Percentiles rank a stretch among this genome's conserved stretches.
phyloP scores from a whole-genome alignment of 2,797 vertebrate species.

The Spondyliosoma cantharus region DNA sequence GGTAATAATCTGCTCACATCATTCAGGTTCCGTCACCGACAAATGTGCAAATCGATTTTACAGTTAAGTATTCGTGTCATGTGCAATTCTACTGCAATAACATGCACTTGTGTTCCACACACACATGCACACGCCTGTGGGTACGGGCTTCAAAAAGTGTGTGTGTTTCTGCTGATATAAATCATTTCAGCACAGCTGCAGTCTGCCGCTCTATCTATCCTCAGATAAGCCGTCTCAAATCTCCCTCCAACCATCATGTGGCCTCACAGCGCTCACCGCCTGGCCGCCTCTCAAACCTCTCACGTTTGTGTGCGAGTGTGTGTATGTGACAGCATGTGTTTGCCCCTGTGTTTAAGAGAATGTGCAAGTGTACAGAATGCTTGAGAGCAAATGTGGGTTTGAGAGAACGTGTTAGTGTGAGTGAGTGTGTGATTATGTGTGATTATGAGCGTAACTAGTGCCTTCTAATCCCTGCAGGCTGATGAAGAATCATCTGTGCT shows the following conservation, averaged over 20 bases:
- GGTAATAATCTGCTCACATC: constrained; percentile 51
- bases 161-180: constrained; percentile 78
- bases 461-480: constrained; percentile 57
- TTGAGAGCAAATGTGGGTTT: constrained; percentile 59
- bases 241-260: constrained; percentile 83
- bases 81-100: constrained; percentile 63
- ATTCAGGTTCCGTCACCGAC: constrained; percentile 57
- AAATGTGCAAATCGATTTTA: constrained; percentile 76
- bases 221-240: constrained; percentile 87
- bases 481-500: constrained; percentile 64
- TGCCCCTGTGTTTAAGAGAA: constrained; percentile 65
- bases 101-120: constrained; percentile 63
- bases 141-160: constrained; percentile 52
- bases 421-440: constrained; percentile 73
- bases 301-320: constrained; percentile 53
- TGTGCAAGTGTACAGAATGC: constrained; percentile 48
- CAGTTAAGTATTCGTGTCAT: constrained; percentile 62
- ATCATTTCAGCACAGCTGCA: constrained; percentile 88
- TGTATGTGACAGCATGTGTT: constrained; percentile 63
- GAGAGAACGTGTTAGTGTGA: constrained; percentile 65
- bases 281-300: constrained; percentile 75
- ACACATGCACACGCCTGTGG: constrained; percentile 49
- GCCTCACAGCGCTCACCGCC: constrained; percentile 66
- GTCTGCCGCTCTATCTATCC: constrained; percentile 79
- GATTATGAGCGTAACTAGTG: constrained; percentile 66